Evolutionary conservation across 2,797 vertebrate species (phyloP).

Genomic region (Xerus rutilus): DNA sequence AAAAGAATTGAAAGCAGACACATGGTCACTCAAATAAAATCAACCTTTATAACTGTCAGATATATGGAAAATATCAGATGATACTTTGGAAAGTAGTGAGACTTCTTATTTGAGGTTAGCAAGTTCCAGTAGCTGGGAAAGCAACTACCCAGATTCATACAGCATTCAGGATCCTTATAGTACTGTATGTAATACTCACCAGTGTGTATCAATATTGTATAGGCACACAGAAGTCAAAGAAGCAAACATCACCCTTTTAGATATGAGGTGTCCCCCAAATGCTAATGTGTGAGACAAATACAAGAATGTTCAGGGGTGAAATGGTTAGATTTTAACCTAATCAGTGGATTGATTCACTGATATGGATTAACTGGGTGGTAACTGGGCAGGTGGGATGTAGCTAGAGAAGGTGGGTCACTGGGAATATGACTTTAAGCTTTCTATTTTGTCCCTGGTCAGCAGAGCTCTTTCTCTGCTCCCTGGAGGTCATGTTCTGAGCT

Average conservation of each 20-base stretch:
- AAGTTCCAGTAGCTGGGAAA: neutral
- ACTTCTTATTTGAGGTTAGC: neutral
- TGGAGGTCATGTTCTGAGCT: no score
- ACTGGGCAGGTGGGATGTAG: no score
- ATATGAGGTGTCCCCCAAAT: no score
- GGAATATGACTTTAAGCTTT: no score
- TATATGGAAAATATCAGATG: neutral
- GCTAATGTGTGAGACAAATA: no score
- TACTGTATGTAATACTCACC: neutral
- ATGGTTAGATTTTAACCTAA: no score
- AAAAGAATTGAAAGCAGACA: neutral
- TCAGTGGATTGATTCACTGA: no score
- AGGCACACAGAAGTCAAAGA: neutral
- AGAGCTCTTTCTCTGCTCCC: no score
- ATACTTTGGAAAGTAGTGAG: neutral
- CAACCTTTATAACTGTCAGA: neutral
- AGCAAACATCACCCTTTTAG: neutral
- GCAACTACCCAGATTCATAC: neutral
- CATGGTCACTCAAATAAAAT: neutral
- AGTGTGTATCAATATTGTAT: neutral
- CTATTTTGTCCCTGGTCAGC: no score
- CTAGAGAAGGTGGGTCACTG: no score
- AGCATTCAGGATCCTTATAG: neutral
- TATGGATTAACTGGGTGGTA: no score
- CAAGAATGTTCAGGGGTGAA: no score